Base-by-base conservation (phyloP, 2,113 vertebrate genomes). In the Petroica traversi region DNA sequence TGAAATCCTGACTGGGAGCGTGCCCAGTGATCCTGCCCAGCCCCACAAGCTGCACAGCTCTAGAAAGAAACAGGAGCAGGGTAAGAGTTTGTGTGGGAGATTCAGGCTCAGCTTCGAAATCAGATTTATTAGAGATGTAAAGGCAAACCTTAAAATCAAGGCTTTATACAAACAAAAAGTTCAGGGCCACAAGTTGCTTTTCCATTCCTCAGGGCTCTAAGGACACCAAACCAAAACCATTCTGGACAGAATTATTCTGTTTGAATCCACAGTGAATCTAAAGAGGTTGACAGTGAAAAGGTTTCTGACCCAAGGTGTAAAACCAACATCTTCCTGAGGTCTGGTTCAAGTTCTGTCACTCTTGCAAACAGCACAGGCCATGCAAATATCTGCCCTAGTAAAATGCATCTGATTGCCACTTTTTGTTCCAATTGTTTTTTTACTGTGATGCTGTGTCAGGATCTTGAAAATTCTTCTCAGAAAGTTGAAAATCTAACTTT, bases 41-140 rank as follows among this genome's bases (percentile, higher is more conserved):
- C 28, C n/a, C 40, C 26, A 82, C 91, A 97, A 95, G 54, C 82
- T 98, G 88, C 88, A 94, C 93, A 93, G 84, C 88, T 95, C 77
- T 41, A 91, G 82, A 64, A 71, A 86, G 59, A 80, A 78, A 33
- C n/a, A 61, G 81, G 57, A 73, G 45, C 16, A 73, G 51, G 61
- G 36, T 57, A 62, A 25, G 5, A 52, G 15, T 57, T 68, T 88
- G 61, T 76, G 88, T 33, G 7, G 17, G 41, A 24, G 67, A 41
- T 86, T 84, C 79, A 83, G 61, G 40, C 51, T 91, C 34, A 54
- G 64, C 33, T 88, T 5, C 51, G 33, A 85, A 71, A 34, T 89
- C 75, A 61, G 28, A 61, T 33, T 71, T 64, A 91, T 94, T 45
- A 88, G 77, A 95, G 18, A 81, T n/a, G 75, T 20, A 86, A 95